Conservation (phyloP, 2,797 vertebrate genomes). For the Propithecus deckenii region DNA sequence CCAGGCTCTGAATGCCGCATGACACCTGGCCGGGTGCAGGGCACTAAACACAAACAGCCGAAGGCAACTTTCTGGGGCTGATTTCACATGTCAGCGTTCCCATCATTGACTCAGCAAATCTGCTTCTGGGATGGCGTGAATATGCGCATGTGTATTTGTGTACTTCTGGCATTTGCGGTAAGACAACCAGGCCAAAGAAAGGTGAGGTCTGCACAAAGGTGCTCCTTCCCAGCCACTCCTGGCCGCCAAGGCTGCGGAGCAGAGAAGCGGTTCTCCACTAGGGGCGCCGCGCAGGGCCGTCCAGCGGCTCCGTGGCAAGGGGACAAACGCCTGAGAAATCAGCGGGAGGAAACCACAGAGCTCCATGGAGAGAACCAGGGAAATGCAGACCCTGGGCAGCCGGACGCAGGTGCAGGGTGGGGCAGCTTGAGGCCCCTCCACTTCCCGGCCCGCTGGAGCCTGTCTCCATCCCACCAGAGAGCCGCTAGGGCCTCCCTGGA, state of each 20-base stretch:
- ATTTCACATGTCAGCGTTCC: rapidly evolving
- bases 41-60: not conserved
- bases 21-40: rapidly evolving
- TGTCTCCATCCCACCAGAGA: not conserved
- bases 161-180: not conserved
- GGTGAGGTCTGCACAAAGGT: rapidly evolving
- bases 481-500: not conserved
- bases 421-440: rapidly evolving
- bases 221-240: rapidly evolving
- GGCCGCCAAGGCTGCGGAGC: no score
- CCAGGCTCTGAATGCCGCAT: no score
- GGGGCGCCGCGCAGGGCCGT: not conserved
- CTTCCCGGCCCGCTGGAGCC: rapidly evolving
- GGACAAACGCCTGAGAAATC: no score
- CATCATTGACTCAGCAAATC: rapidly evolving
- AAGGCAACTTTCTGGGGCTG: not conserved
- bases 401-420: rapidly evolving
- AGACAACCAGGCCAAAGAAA: not conserved
- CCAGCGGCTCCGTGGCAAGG: rapidly evolving
- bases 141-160: rapidly evolving
- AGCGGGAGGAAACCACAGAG: rapidly evolving
- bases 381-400: not conserved
- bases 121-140: not conserved
- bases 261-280: rapidly evolving
- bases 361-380: rapidly evolving